Base-by-base conservation (phyloP, 2,797 vertebrate genomes). In the Siniperca undulata region DNA sequence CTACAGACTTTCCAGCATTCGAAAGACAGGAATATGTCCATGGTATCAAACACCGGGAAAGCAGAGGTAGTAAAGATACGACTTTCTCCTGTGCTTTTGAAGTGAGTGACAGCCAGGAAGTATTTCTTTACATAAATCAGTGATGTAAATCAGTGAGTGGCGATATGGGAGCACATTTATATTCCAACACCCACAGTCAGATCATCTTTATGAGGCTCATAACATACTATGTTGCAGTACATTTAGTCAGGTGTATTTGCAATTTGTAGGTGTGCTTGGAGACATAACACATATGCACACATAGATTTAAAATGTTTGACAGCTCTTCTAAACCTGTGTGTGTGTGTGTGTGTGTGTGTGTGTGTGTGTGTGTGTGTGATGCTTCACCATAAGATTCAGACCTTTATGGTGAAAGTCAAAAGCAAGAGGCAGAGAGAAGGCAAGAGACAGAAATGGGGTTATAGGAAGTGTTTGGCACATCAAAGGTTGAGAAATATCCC, bases 71-170 rank as follows among this genome's bases (percentile, higher is more conserved):
- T 13, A 9, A n/a, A 36, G n/a, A 80, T 61, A 0, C 48, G 42
- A 19, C 59, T 70, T 67, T 36, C 56, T 74, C 59, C 60, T 70
- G 24, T 10, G 77, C 66, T n/a, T 73, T 60, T 34, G 38, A 82
- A 34, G 30, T 44, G 74, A 84, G 36, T 52, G 80, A 76, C 83
- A 83, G 82, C 17, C 74, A 1, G 61, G 36, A 59, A 64, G 58
- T 74, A 68, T 82, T 73, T 84, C 34, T 78, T 86, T 74, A 82
- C 73, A 89, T 85, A 77, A 84, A 89, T 82, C 83, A 78, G 46
- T 42, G 16, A 79, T 80, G 72, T 58, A 81, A 84, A 78, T 82
- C 85, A 76, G 78, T 7, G 61, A 80, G 56, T 16, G 20, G 77
- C 9, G 46, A 83, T 61, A 68, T 30, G 42, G 70, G 61, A 74